These are phyloP conservation scores for Standfussiana lucernea DNA, from an alignment of 2,888 invertebrate genomes.

Conservation along the genomic window DNA sequence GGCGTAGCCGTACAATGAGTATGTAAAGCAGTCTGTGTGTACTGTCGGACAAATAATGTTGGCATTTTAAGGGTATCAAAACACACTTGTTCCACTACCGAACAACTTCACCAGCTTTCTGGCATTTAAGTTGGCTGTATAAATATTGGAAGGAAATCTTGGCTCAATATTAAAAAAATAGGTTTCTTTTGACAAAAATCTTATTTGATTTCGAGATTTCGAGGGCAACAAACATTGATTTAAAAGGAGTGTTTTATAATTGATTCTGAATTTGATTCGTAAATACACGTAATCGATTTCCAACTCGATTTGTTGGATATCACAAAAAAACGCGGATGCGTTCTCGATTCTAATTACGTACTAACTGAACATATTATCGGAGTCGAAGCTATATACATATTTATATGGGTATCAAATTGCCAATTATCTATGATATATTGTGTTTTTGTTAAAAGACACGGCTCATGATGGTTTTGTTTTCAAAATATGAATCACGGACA, in stretches of 20 bases:
- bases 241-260: conserved; percentile 33
- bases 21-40: conserved; percentile 64
- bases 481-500: conserved; percentile 38
- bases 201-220: conserved; percentile 37
- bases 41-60: conserved; percentile 48
- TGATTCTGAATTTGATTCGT: conserved; percentile 46
- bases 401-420: conserved; percentile 6
- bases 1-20: conserved; percentile 37
- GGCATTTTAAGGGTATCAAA: conserved; percentile 48
- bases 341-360: conserved; percentile 49
- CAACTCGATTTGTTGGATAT: conserved; percentile 46
- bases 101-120: conserved; percentile 38
- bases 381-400: background rate
- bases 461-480: conserved; percentile 14
- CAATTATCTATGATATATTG: conserved; percentile 6
- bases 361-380: conserved; percentile 39
- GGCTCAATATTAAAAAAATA: conserved; percentile 27
- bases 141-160: conserved; percentile 32
- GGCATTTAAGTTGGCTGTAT: conserved; percentile 31
- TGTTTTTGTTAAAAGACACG: background rate
- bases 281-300: conserved; percentile 42
- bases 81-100: conserved; percentile 37
- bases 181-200: conserved; percentile 26
- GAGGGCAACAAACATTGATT: conserved; percentile 49
- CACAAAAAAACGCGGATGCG: conserved; percentile 32